Conservation (phyloP, 1,140 invertebrate genomes). For the Odontomachus brunneus region DNA sequence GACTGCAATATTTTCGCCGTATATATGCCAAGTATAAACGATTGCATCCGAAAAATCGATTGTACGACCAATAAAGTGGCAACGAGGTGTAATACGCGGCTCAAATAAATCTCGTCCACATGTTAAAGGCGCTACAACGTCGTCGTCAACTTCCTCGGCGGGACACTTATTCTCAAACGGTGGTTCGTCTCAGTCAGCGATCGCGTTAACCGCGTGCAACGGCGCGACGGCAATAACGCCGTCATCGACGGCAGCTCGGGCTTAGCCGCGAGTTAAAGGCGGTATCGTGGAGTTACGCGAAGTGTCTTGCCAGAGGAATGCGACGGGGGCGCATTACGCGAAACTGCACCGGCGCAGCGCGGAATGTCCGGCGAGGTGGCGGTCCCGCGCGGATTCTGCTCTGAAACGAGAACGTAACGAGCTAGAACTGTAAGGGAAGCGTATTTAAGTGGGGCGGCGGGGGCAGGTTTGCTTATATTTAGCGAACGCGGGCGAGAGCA, state of each 20-base stretch:
- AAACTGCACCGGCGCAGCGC: conserved; percentile 10
- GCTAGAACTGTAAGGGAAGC: background rate
- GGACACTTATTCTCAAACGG: conserved; percentile 66
- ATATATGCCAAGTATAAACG: no score
- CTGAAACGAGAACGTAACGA: conserved; percentile 14
- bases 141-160: conserved; percentile 8
- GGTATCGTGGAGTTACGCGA: conserved; percentile 63
- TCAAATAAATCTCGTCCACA: no score
- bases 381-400: background rate
- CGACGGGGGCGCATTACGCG: conserved; percentile 46
- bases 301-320: conserved; percentile 70
- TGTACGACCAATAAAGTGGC: no score
- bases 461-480: conserved; percentile 15
- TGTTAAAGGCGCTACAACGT: no score
- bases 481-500: background rate
- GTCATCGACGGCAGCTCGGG: conserved; percentile 71
- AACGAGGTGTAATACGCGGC: no score
- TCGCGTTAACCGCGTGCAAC: conserved; percentile 61
- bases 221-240: conserved; percentile 66
- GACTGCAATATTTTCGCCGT: no score
- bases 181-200: conserved; percentile 65
- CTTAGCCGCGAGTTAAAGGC: conserved; percentile 39
- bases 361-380: background rate
- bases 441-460: background rate
- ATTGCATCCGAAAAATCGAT: no score